phyloP scores from a whole-genome alignment of 2,113 vertebrate species.

The Microtus ochrogaster region DNA sequence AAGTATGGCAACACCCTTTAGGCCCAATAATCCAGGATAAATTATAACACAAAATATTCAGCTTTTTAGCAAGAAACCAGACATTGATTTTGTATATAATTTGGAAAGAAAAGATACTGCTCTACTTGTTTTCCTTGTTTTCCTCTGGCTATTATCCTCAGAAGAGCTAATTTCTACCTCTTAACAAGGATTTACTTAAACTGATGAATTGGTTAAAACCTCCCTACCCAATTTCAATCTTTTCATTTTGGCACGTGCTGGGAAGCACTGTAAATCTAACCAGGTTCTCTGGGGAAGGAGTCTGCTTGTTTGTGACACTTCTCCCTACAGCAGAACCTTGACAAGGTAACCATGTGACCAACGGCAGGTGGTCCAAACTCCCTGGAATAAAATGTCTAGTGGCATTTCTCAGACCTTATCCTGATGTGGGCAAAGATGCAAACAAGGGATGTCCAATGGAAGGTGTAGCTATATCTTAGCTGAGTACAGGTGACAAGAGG shows the following conservation, averaged over 20 bases:
- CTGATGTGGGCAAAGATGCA: background rate
- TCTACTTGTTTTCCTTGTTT: conserved; percentile 74
- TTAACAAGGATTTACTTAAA: conserved; percentile 72
- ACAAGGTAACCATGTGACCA: background rate
- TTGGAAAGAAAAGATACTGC: conserved; percentile 64
- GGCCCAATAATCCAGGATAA: background rate
- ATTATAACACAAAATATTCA: conserved; percentile 9
- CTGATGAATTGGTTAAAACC: conserved; percentile 71
- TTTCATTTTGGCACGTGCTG: conserved; percentile 37
- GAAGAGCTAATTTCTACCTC: conserved; percentile 72
- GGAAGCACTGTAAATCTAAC: conserved; percentile 56
- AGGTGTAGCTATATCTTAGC: rapidly evolving
- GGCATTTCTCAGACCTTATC: background rate
- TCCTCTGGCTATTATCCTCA: conserved; percentile 63
- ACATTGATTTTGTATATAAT: conserved; percentile 69
- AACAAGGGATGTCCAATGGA: background rate
- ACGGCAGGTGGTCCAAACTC: background rate
- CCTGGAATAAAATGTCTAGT: background rate
- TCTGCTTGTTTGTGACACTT: background rate
- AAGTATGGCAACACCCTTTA: background rate
- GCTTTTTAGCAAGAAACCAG: conserved; percentile 27
- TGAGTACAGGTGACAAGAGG: background rate
- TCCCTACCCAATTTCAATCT: conserved; percentile 69
- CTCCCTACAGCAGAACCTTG: rapidly evolving
- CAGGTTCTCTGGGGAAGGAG: background rate